These are phyloP conservation scores for Spilarctia lutea DNA, from an alignment of 2,888 invertebrate genomes.

Conservation along the genomic window DNA sequence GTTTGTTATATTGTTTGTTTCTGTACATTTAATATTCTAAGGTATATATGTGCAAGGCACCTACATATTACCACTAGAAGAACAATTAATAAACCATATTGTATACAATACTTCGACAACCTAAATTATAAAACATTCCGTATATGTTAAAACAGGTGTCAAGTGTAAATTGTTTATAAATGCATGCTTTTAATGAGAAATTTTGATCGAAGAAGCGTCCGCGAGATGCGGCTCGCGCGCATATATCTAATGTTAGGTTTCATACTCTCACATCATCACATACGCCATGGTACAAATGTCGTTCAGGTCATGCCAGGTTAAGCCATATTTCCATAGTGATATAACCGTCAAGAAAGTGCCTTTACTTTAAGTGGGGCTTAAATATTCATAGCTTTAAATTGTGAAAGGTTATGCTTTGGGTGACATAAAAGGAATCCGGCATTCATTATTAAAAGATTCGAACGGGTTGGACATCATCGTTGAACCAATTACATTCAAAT, in stretches of 20 bases:
- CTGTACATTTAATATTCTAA: not conserved
- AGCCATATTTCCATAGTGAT: not conserved
- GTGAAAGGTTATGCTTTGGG: not conserved
- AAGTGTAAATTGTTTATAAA: constrained; percentile 27
- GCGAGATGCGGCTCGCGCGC: constrained; percentile 18
- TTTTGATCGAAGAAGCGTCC: constrained; percentile 17
- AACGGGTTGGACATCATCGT: no score
- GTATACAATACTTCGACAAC: constrained; percentile 20
- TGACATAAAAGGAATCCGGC: no score
- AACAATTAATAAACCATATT: constrained; percentile 2
- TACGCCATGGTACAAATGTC: constrained; percentile 17
- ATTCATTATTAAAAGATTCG: no score
- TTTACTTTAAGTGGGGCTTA: not conserved
- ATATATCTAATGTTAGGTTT: constrained; percentile 18
- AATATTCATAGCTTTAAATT: not conserved
- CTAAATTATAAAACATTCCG: constrained; percentile 14
- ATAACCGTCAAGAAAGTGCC: not conserved
- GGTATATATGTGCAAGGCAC: not conserved
- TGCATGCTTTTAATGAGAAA: constrained; percentile 34
- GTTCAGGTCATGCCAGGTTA: constrained; percentile 21
- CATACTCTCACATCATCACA: constrained; percentile 11
- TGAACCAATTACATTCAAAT: no score
- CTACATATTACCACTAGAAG: not conserved
- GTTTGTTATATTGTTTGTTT: constrained; percentile 1
- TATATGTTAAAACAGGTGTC: constrained; percentile 26